A percentile compares a stretch with the other conserved stretches of the same genome.
Evolutionary conservation across 2,888 invertebrate genomes (phyloP).

Genomic region (Leuctra nigra): DNA sequence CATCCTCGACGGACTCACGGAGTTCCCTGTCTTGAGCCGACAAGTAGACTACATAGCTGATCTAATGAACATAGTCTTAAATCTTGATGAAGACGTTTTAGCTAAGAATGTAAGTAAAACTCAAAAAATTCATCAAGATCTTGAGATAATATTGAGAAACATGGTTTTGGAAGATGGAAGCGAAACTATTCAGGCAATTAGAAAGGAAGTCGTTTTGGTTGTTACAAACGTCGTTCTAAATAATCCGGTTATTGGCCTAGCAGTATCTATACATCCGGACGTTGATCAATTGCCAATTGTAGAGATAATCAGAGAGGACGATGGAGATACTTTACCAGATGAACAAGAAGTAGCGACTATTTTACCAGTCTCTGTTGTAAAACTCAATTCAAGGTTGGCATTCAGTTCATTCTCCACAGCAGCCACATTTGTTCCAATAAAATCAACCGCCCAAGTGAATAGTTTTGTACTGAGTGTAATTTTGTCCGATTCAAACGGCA

Average conservation of each 20-base stretch:
- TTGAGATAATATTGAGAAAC: not conserved
- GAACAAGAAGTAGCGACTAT: too few relatives aligned
- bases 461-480: constrained; percentile 35
- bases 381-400: too few relatives aligned
- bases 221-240: not conserved
- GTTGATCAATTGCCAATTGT: too few relatives aligned
- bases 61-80: not conserved
- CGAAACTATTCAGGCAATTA: not conserved
- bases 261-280: not conserved
- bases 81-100: not conserved
- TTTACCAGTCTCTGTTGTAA: too few relatives aligned
- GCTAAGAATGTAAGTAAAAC: not conserved
- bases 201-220: not conserved
- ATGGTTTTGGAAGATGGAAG: not conserved
- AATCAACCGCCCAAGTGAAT: constrained; percentile 30
- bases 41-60: not conserved
- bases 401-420: too few relatives aligned
- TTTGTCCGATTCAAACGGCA: constrained; percentile 16
- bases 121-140: not conserved
- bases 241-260: not conserved
- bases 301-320: too few relatives aligned
- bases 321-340: too few relatives aligned
- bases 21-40: not conserved
- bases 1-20: not conserved
- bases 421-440: too few relatives aligned